Evolutionary conservation across 2,113 vertebrate species (phyloP).

Genomic region (Myiopsitta monachus): DNA sequence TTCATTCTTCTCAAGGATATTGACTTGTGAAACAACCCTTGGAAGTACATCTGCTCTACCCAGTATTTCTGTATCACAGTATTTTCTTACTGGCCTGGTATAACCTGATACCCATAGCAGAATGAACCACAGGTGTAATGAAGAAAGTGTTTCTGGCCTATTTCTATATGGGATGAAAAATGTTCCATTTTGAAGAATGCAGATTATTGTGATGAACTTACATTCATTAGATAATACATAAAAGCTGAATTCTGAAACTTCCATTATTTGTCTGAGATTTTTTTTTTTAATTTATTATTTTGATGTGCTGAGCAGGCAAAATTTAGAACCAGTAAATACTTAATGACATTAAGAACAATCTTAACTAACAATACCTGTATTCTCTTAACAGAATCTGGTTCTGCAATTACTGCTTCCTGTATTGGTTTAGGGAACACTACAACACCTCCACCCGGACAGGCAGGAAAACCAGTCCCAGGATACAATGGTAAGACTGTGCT

Average conservation of each 20-base stretch:
- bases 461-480: slow-evolving; percentile 91
- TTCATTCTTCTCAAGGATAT: background rate
- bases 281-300: background rate
- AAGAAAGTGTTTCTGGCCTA: background rate
- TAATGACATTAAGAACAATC: background rate
- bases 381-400: slow-evolving; percentile 87
- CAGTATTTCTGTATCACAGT: background rate
- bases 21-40: background rate
- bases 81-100: background rate
- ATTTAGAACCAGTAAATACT: background rate
- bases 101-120: background rate
- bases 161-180: background rate
- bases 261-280: background rate
- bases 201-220: background rate
- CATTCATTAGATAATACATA: background rate
- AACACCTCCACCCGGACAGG: slow-evolving; percentile 88
- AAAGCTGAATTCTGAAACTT: background rate
- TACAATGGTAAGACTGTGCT: slow-evolving; percentile 85
- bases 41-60: background rate
- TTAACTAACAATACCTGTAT: background rate
- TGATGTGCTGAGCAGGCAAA: background rate
- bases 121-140: background rate
- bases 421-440: slow-evolving; percentile 87
- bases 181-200: background rate
- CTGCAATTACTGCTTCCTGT: slow-evolving; percentile 90